Percentiles rank a stretch among this genome's conserved stretches.
These are phyloP conservation scores for Gallinago paraguaiae DNA, from an alignment of 2,113 vertebrate species.

Conservation along the genomic window DNA sequence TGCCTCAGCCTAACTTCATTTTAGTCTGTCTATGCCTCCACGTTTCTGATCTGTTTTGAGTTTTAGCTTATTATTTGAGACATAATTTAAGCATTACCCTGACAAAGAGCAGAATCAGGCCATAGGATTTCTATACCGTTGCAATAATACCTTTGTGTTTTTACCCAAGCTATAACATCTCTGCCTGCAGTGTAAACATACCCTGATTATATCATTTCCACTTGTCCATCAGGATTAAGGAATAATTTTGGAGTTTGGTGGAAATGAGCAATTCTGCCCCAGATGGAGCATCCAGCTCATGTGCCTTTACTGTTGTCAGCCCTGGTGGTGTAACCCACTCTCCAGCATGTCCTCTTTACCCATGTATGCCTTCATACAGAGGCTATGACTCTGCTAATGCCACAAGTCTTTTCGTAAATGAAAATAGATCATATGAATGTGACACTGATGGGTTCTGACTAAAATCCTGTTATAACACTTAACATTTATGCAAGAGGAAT, in stretches of 20 bases:
- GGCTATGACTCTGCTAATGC: background rate
- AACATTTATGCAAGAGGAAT: background rate
- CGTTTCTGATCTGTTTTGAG: background rate
- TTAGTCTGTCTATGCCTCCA: background rate
- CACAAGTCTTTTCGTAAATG: background rate
- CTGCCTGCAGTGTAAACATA: background rate
- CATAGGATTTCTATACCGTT: background rate
- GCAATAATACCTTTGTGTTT: background rate
- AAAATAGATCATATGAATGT: background rate
- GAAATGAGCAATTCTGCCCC: background rate
- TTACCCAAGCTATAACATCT: background rate
- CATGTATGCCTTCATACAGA: background rate
- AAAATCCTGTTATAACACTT: background rate
- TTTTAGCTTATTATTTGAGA: background rate
- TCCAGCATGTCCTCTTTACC: background rate
- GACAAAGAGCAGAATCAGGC: background rate
- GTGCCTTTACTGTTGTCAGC: accelerated
- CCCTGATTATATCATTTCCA: background rate
- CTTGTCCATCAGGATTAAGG: background rate
- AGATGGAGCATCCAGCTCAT: background rate
- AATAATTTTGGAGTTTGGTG: background rate
- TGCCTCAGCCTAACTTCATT: background rate
- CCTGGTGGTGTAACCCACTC: background rate
- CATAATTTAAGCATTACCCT: background rate
- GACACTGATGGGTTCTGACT: background rate